phyloP scores from a whole-genome alignment of 2,113 vertebrate species.

The Athene cunicularia region DNA sequence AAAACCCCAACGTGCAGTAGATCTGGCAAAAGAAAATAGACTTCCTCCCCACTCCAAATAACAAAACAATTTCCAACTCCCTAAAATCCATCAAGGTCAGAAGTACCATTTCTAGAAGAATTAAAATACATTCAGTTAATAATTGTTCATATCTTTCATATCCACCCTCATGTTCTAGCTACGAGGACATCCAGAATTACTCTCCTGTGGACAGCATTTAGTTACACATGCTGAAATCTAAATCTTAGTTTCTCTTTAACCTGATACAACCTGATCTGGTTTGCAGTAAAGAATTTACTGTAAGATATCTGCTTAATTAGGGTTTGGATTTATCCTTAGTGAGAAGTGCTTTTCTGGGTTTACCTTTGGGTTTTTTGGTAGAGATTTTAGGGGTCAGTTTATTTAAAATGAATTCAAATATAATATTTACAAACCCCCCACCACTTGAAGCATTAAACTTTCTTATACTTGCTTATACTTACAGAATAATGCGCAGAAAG shows the following conservation, averaged over 20 bases:
- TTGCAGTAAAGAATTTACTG: not conserved
- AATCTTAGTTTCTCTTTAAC: constrained; percentile 28
- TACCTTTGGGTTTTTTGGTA: not conserved
- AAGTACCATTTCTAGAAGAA: not conserved
- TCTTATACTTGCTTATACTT: not conserved
- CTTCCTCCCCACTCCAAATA: not conserved
- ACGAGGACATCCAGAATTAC: not conserved
- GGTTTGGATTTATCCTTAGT: not conserved
- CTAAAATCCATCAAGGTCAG: not conserved
- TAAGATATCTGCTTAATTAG: not conserved
- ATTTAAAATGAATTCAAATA: not conserved
- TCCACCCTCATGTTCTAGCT: not conserved
- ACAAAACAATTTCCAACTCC: not conserved
- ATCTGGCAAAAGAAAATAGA: not conserved
- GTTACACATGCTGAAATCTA: not conserved
- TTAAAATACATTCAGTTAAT: not conserved
- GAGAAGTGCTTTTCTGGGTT: not conserved
- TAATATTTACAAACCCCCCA: not conserved
- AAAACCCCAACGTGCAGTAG: not conserved
- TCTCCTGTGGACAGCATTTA: not conserved
- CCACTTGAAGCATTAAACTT: not conserved
- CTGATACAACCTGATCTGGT: constrained; percentile 1
- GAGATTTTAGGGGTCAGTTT: not conserved
- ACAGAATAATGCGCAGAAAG: not conserved
- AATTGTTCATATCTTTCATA: not conserved